phyloP scores from a whole-genome alignment of 2,888 invertebrate genomes.

The Mimas tiliae region DNA sequence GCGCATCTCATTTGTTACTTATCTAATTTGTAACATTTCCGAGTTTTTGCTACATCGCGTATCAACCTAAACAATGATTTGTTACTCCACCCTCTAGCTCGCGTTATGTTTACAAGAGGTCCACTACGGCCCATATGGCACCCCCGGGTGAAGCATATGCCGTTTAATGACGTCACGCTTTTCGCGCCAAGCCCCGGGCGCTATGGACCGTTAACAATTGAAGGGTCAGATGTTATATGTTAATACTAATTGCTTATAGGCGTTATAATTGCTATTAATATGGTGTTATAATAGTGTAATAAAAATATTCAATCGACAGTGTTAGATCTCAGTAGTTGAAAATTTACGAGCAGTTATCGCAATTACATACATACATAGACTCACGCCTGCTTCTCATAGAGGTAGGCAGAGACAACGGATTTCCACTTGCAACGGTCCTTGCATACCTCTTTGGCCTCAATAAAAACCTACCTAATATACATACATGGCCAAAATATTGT shows the following conservation, averaged over 20 bases:
- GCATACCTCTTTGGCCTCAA: too few relatives aligned
- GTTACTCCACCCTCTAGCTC: constrained; percentile 20
- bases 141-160: constrained; percentile 51
- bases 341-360: neutral
- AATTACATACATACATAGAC: too few relatives aligned
- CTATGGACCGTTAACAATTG: constrained; percentile 54
- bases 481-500: too few relatives aligned
- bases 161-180: constrained; percentile 57
- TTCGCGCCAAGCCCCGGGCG: constrained; percentile 44
- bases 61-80: too few relatives aligned
- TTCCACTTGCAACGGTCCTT: too few relatives aligned
- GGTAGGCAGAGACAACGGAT: too few relatives aligned
- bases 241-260: constrained; percentile 42
- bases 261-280: neutral
- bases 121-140: constrained; percentile 32
- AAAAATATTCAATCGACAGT: neutral
- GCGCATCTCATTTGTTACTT: neutral
- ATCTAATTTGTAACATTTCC: neutral
- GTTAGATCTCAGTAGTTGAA: neutral
- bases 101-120: constrained; percentile 35
- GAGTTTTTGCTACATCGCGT: neutral
- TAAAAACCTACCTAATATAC: too few relatives aligned
- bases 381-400: too few relatives aligned
- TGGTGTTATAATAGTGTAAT: neutral
- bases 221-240: constrained; percentile 49